Evolutionary conservation across 2,888 invertebrate species (phyloP), one percentile per base, ranked within the genome.

Genomic region (Sarcophaga rosellei): DNA sequence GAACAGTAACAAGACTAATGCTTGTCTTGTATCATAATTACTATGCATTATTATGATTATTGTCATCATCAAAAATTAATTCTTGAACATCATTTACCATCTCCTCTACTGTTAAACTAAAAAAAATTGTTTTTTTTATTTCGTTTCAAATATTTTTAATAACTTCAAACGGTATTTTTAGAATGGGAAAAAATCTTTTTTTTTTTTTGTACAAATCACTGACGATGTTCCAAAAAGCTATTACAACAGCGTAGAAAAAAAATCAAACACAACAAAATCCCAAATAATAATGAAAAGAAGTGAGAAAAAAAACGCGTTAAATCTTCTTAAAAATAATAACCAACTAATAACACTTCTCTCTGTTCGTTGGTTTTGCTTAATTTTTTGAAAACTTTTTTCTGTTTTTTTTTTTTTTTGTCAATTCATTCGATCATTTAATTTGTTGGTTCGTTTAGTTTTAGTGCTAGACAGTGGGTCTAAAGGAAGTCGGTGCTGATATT

Each of bases 371-470:
- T 66, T 66, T 44, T 66, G 20, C 35, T 20, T 66, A 66, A 44
- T 44, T 53, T 17, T 53, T 35, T 35, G 8, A 35, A 68, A 69
- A 63, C 68, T 44, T 61, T 15, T 20, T 57, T 44, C n/a, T 25
- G 20, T 62, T 44, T 12, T 61, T 6, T 61, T 23, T 15, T 20
- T 57, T 65, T 75, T 75, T 74, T 84, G 79, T 79, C 74, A 84
- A 75, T 82, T 76, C 76, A 76, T 76, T 76, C 65, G 76, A 82
- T 72, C 57, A 73, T 65, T 83, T 78, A 8, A 17, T 61, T 61
- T 81, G 66, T 76, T 80, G 84, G 61, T 84, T 75, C 79, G 84
- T 80, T 84, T 69, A 78, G 62, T 78, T 78, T 83, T 59, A 61
- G 63, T 84, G 84, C 17, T 61, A 74, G 63, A 84, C 84, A 77